Base-by-base conservation (phyloP, 2,888 invertebrate genomes). In the Macaria liturata region DNA sequence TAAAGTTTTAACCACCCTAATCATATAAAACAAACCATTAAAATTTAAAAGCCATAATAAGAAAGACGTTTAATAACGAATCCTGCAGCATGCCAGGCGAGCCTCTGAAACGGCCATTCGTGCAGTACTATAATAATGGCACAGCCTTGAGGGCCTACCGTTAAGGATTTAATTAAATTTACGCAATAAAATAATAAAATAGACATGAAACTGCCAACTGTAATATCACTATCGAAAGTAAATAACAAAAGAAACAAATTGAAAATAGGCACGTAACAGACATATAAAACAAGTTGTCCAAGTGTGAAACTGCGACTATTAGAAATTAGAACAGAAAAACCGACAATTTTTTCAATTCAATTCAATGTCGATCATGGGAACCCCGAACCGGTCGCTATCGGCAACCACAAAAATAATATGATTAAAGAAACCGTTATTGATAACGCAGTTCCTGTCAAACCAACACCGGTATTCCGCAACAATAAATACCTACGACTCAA, bases 361-460 rank as follows among this genome's bases (percentile, higher is more conserved):
- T 56, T 57, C 52, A 57, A 56, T 56, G 50, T 53, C 60, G 53
- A 39, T 32, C 50, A 57, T 46, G 54, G 51, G 50, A 59, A 44
- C 42, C 43, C 8, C 39, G 31, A 49, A 57, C 57, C 54, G 48
- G 52, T 49, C 32, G 46, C 9, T 46, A 50, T 54, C 52, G 46
- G 47, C 20, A 51, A n/a, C 58, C 54, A 59, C 31, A 50, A 58
- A 59, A 2, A 4, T 52, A 65, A 62, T 20, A 20, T 2, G 20
- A 20, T 62, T 65, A 67, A 49, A 52, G 8, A 45, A 49, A 57
- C 57, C 53, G 49, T 54, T 53, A 70, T 50, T 63, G 70, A 71
- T 72, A 75, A 66, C 69, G 70, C 66, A 58, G 62, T 77, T 78
- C 78, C 78, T 75, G 76, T 68, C 65, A 67, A 68, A 65, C 57